Conservation (phyloP, 2,888 invertebrate genomes). For the Meandrusa payeni region DNA sequence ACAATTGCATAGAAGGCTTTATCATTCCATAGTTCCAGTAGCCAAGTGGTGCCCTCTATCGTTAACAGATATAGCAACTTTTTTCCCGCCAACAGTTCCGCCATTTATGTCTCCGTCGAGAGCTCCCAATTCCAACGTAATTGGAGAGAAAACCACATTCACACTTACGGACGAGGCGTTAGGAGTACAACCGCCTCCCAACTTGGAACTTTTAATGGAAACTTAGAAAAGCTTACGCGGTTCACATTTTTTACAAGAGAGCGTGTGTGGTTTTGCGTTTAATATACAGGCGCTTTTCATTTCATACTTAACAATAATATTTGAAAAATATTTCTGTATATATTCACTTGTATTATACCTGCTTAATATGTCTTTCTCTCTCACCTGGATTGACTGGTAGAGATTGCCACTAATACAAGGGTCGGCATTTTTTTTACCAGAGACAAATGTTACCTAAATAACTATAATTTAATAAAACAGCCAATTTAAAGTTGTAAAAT, state of each 20-base stretch:
- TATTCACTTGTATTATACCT: too few species aligned
- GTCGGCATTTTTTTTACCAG: too few species aligned
- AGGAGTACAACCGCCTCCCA: constrained; percentile 37
- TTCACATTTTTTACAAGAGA: background rate
- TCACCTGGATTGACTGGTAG: too few species aligned
- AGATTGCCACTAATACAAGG: too few species aligned
- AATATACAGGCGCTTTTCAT: too few species aligned
- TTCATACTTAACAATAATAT: too few species aligned
- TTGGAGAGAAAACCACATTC: constrained; percentile 61
- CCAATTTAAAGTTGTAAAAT: too few species aligned
- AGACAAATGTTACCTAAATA: too few species aligned
- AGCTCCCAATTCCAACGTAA: constrained; percentile 62
- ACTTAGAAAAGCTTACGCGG: constrained; percentile 31
- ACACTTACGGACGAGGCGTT: constrained; percentile 35
- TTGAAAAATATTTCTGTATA: too few species aligned
- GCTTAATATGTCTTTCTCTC: too few species aligned
- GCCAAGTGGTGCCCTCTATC: constrained; percentile 28
- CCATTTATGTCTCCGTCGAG: constrained; percentile 43
- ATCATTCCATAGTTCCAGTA: constrained; percentile 28
- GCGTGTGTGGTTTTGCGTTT: background rate
- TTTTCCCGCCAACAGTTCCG: constrained; percentile 38
- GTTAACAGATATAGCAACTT: constrained; percentile 44
- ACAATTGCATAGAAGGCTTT: constrained; percentile 21
- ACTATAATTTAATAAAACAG: too few species aligned
- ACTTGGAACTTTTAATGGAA: constrained; percentile 48